These are phyloP conservation scores for Endotricha flammealis DNA, from an alignment of 2,888 invertebrate genomes.

Conservation along the genomic window DNA sequence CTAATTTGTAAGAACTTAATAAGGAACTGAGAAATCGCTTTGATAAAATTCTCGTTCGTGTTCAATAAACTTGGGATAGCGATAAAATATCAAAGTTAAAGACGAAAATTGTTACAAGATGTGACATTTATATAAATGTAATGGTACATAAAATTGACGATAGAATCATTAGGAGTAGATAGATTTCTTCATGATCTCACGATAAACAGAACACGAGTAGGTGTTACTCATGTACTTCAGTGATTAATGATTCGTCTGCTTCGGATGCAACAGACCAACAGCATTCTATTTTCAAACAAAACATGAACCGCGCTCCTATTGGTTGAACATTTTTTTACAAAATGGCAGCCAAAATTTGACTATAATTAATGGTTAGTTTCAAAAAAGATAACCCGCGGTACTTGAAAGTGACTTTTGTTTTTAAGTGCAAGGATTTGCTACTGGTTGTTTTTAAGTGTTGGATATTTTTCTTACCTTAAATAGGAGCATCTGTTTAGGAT, in stretches of 20 bases:
- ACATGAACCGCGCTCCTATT: conserved; percentile 46
- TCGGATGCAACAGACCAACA: conserved; percentile 41
- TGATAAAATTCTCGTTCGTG: no score
- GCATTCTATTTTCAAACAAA: conserved; percentile 61
- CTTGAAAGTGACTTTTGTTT: conserved; percentile 38
- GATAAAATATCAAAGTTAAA: no score
- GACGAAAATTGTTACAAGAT: no score
- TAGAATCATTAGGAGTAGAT: not conserved
- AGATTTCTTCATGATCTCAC: not conserved
- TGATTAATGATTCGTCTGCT: conserved; percentile 67
- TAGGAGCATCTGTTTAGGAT: conserved; percentile 37
- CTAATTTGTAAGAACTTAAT: conserved; percentile 1
- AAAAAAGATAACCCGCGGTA: conserved; percentile 50
- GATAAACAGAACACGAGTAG: conserved; percentile 17
- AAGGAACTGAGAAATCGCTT: no score
- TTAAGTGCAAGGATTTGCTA: conserved; percentile 57
- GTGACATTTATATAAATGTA: not conserved
- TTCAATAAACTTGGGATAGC: no score
- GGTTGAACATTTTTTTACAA: conserved; percentile 54
- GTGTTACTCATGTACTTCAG: conserved; percentile 36
- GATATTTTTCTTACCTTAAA: conserved; percentile 59
- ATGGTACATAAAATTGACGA: not conserved
- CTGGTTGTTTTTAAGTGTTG: conserved; percentile 44
- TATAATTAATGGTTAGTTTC: conserved; percentile 63
- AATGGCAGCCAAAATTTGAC: conserved; percentile 67